Evolutionary conservation across 2,888 invertebrate genomes (phyloP).

Genomic region (Clostera curtula): DNA sequence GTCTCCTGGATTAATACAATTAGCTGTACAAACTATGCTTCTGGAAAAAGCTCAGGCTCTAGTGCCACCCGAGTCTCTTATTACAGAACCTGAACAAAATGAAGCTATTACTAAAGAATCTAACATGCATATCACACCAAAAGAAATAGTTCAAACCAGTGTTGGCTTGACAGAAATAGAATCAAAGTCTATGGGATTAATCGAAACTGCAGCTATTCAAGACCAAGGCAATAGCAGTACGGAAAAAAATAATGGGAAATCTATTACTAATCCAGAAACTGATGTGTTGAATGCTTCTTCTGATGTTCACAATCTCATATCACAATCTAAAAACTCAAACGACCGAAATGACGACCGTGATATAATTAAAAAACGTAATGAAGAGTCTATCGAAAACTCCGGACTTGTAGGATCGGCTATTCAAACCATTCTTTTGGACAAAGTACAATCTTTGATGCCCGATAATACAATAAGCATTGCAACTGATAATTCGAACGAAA

Average conservation of each 20-base stretch:
- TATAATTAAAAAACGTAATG: slow-evolving; percentile 6
- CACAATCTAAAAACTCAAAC: no score
- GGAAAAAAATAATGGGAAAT: no score
- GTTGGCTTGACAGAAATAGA: background rate
- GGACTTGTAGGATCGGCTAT: slow-evolving; percentile 58
- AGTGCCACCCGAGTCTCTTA: background rate
- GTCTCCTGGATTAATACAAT: slow-evolving; percentile 42
- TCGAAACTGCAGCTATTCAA: no score
- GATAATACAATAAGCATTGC: slow-evolving; percentile 4
- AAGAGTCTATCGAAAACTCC: slow-evolving; percentile 10
- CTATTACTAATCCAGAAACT: no score
- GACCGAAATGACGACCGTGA: slow-evolving; percentile 7
- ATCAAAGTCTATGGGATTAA: background rate
- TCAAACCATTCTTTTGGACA: slow-evolving; percentile 65
- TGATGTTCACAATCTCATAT: no score
- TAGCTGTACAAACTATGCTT: slow-evolving; percentile 67
- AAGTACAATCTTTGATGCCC: slow-evolving; percentile 41
- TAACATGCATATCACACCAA: background rate
- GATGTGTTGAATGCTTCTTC: no score
- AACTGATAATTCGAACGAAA: slow-evolving; percentile 2
- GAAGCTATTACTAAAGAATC: no score
- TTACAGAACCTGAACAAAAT: background rate
- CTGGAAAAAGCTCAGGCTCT: slow-evolving; percentile 47
- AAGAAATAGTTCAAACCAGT: no score
- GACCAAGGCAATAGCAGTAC: no score